Base-by-base conservation (phyloP, 2,888 invertebrate genomes). In the Ochropleura plecta region DNA sequence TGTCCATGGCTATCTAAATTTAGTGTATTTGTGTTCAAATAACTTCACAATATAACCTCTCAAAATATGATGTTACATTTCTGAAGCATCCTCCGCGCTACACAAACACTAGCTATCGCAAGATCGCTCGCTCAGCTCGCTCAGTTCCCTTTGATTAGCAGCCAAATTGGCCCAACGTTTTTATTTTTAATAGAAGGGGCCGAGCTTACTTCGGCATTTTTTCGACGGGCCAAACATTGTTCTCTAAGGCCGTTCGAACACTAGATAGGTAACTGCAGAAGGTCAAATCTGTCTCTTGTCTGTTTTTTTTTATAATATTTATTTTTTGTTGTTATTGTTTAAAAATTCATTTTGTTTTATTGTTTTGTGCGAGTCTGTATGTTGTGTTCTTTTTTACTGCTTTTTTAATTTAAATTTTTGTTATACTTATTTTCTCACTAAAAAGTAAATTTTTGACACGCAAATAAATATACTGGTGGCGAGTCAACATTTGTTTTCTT, bases 81-180 rank as follows among this genome's bases (percentile, higher is more conserved):
- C 44, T 42, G 60, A 75, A 72, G 71, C 46, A 16, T 53, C 30
- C 66, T 66, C 62, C 44, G 12, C n/a, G 76, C 66, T 59, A 71
- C 67, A 71, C 78, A 86, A 81, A 85, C 82, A 86, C 63, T 57
- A 70, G 80, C 65, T 88, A 88, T 88, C 88, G 79, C 65, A 76
- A 79, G 78, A 88, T 88, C 84, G 88, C 89, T 59, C 66, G 78
- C 85, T 91, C 92, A 91, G 90, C 91, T 80, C 68, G 76, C 85
- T 91, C 92, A 89, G 90, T 90, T 80, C 76, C 84, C 86, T 88
- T 88, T 91, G 90, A 91, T 91, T 91, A 91, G 90, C 82, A 83
- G 83, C 84, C 86, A 84, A 91, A 91, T 90, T 86, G 88, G 88
- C 84, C 81, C 84, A 79, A 86, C 90, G 86, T 89, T 90, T 91